phyloP scores from a whole-genome alignment of 92 coral and sea anemone species.

The Epizoanthus stellaris region DNA sequence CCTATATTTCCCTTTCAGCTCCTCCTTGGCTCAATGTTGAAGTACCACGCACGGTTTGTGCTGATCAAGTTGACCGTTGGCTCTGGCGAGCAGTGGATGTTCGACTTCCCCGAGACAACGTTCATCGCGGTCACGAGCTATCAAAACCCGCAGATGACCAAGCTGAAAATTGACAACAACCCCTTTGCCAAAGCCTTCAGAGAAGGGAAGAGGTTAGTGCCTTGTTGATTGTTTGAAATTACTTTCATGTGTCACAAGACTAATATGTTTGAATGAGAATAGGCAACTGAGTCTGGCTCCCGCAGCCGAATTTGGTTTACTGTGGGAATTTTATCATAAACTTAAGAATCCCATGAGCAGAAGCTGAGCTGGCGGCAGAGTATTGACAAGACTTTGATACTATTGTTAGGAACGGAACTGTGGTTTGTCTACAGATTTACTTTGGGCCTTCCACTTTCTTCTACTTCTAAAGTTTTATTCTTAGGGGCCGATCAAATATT shows the following conservation, averaged over 20 bases:
- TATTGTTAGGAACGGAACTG: no score
- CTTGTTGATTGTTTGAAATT: neutral
- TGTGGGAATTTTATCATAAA: no score
- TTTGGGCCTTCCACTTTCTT: no score
- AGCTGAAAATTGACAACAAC: constrained; percentile 90
- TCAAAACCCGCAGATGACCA: constrained; percentile 80
- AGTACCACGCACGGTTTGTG: constrained; percentile 78
- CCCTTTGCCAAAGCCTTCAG: constrained; percentile 89
- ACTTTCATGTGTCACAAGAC: neutral
- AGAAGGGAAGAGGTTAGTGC: constrained; percentile 71
- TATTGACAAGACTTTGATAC: no score
- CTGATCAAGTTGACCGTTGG: constrained; percentile 77
- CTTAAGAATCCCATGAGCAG: no score
- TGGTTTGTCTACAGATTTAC: no score
- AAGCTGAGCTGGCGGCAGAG: no score
- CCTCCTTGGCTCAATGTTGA: constrained; percentile 77
- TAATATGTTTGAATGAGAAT: no score
- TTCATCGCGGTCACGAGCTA: constrained; percentile 95
- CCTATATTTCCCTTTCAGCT: constrained; percentile 54
- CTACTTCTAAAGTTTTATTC: no score
- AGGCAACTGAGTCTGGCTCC: no score
- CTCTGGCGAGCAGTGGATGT: constrained; percentile 81
- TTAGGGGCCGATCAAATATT: no score
- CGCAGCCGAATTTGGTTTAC: no score
- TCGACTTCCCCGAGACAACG: constrained; percentile 92